Conservation (phyloP, 2,888 invertebrate species). For the Selenia dentaria region DNA sequence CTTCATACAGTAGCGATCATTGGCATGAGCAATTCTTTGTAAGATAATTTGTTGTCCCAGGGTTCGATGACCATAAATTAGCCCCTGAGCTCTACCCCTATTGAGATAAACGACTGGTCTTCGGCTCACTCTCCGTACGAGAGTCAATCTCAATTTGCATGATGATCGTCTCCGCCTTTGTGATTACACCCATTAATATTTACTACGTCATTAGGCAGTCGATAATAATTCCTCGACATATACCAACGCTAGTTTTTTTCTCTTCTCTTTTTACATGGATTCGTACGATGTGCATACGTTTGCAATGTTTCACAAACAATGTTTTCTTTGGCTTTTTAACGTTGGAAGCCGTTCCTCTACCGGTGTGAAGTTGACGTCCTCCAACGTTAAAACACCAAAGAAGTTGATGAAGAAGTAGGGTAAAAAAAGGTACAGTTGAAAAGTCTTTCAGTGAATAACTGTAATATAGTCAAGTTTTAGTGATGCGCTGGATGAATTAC, state of each 20-base stretch:
- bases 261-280: too few relatives aligned
- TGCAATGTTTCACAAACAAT: too few relatives aligned
- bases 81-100: conserved; percentile 63
- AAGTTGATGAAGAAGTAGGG: too few relatives aligned
- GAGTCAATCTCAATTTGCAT: conserved; percentile 63
- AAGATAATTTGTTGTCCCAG: conserved; percentile 51
- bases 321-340: too few relatives aligned
- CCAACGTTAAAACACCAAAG: too few relatives aligned
- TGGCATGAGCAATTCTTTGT: conserved; percentile 52
- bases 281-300: too few relatives aligned
- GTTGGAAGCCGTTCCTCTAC: too few relatives aligned
- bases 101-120: conserved; percentile 57
- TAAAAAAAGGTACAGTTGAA: too few relatives aligned
- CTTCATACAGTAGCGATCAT: conserved; percentile 28
- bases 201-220: conserved; percentile 51
- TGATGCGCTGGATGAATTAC: too few relatives aligned
- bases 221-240: conserved; percentile 47
- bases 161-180: conserved; percentile 55
- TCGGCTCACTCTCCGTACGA: conserved; percentile 41
- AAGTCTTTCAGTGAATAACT: too few relatives aligned
- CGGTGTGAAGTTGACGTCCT: too few relatives aligned
- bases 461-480: too few relatives aligned
- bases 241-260: conserved; percentile 31
- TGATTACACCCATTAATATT: conserved; percentile 64
- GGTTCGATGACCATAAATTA: conserved; percentile 70